phyloP scores from a whole-genome alignment of 1,140 invertebrate genomes.

The Sycophaga agraensis region DNA sequence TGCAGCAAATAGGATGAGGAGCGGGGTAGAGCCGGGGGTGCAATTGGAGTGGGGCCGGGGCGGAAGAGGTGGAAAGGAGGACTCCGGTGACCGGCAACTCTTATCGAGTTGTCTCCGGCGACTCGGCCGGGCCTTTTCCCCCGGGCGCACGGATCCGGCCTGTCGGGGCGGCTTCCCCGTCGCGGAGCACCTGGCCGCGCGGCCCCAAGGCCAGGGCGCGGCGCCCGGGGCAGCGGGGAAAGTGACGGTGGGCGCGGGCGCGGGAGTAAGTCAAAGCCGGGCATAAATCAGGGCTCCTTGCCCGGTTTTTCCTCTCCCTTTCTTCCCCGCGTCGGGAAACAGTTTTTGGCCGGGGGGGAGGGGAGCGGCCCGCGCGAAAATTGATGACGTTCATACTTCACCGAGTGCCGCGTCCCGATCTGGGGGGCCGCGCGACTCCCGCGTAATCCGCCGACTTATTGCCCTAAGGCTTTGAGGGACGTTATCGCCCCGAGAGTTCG shows the following conservation, averaged over 20 bases:
- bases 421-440: constrained; percentile 29
- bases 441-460: constrained; percentile 46
- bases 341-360: constrained; percentile 31
- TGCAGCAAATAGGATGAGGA: constrained; percentile 20
- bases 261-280: background rate
- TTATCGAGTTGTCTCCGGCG: constrained; percentile 36
- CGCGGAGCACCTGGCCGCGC: background rate
- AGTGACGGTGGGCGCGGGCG: background rate
- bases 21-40: background rate
- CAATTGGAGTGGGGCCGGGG: constrained; percentile 7
- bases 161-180: constrained; percentile 13
- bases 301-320: constrained; percentile 1
- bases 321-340: background rate
- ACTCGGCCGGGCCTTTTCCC: no score
- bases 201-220: background rate
- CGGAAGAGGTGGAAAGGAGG: constrained; percentile 6
- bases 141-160: no score
- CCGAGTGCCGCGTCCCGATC: constrained; percentile 22
- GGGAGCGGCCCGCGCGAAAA: constrained; percentile 36
- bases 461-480: constrained; percentile 31
- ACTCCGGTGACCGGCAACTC: constrained; percentile 31
- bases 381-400: constrained; percentile 46
- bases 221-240: background rate
- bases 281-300: constrained; percentile 29
- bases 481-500: constrained; percentile 7